phyloP scores from a whole-genome alignment of 2,888 invertebrate species.

The Andrena flavipes region DNA sequence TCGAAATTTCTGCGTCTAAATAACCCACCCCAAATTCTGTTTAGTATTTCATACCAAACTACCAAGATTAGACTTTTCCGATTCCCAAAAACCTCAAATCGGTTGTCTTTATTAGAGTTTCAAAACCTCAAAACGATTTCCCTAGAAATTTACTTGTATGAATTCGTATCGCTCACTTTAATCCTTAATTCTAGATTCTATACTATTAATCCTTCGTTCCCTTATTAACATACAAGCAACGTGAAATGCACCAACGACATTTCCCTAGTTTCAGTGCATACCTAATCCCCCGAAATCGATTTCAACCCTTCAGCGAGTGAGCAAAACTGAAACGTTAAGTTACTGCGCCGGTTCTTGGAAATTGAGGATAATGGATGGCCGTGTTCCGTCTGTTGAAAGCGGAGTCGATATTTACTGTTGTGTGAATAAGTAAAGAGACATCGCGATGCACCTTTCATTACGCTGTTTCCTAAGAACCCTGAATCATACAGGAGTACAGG shows the following conservation, averaged over 20 bases:
- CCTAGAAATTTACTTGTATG: neutral
- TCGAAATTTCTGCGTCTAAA: too few relatives aligned
- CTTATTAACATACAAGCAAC: neutral
- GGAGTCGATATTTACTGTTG: constrained; percentile 12
- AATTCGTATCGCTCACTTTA: neutral
- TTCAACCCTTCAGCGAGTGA: neutral
- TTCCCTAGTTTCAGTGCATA: neutral
- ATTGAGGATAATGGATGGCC: neutral
- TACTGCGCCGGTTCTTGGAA: neutral
- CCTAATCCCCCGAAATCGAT: neutral
- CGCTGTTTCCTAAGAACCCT: neutral
- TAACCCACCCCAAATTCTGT: too few relatives aligned
- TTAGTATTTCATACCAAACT: too few relatives aligned
- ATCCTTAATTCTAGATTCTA: neutral
- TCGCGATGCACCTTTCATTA: neutral
- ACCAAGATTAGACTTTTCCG: too few relatives aligned
- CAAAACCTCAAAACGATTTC: too few relatives aligned
- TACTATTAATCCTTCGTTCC: neutral
- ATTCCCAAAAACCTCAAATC: too few relatives aligned
- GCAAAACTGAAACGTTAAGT: neutral
- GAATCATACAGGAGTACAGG: neutral
- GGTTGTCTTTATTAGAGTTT: too few relatives aligned
- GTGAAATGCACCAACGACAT: neutral
- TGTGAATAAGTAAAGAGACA: constrained; percentile 16
- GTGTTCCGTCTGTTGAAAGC: neutral